phyloP scores from a whole-genome alignment of 2,797 vertebrate species.

The Pitangus sulphuratus region DNA sequence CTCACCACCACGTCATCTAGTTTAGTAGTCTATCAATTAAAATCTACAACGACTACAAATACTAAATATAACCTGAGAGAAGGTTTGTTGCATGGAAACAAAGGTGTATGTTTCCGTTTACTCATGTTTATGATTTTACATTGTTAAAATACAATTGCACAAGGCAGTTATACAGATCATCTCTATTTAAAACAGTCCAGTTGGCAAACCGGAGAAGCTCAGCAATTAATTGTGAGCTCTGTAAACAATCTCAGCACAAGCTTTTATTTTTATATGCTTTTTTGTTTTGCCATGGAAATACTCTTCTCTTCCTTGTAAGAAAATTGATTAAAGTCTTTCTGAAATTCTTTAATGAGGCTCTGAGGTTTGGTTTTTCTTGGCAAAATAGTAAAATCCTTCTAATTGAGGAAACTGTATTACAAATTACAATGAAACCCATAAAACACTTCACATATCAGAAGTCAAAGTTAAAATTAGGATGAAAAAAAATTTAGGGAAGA shows the following conservation, averaged over 20 bases:
- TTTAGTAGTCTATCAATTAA: background rate
- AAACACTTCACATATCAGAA: background rate
- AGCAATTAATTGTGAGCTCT: background rate
- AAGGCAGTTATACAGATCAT: background rate
- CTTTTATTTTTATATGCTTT: background rate
- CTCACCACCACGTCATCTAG: background rate
- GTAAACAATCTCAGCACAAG: background rate
- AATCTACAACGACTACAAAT: background rate
- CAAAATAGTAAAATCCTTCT: background rate
- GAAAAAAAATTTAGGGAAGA: background rate
- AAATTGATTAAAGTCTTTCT: background rate
- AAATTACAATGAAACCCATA: background rate
- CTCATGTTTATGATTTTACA: background rate
- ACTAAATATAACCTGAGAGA: background rate
- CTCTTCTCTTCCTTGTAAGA: background rate
- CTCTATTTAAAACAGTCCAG: background rate
- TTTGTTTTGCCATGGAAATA: background rate
- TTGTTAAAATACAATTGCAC: background rate
- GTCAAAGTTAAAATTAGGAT: background rate
- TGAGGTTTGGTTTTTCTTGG: background rate
- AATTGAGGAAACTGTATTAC: background rate
- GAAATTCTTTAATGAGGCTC: background rate
- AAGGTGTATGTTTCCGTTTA: background rate
- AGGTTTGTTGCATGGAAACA: background rate
- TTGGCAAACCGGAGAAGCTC: background rate